These are phyloP conservation scores for Machaerirhynchus nigripectus DNA, from an alignment of 2,113 vertebrate species.

Conservation along the genomic window DNA sequence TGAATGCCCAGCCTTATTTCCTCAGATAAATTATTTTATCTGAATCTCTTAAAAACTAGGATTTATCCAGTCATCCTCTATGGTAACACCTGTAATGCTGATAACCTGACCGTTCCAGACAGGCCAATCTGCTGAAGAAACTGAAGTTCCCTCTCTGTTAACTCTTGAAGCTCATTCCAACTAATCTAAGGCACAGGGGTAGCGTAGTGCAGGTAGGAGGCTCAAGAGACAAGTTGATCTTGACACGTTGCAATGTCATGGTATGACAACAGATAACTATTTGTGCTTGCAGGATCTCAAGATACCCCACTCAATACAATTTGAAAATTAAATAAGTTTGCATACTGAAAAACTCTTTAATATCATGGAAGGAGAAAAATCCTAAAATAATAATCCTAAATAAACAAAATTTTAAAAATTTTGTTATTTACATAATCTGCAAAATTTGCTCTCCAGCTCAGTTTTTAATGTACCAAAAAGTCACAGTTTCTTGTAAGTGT, in stretches of 20 bases:
- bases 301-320: not conserved
- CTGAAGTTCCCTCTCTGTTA: not conserved
- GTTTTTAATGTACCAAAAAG: not conserved
- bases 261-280: not conserved
- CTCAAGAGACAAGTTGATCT: not conserved
- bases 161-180: not conserved
- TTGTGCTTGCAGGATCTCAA: not conserved
- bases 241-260: not conserved
- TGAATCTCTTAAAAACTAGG: not conserved
- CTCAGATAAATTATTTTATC: not conserved
- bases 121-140: not conserved
- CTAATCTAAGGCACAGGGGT: not conserved
- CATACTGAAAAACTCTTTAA: not conserved
- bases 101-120: not conserved
- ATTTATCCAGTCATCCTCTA: not conserved
- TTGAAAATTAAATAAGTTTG: not conserved
- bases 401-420: not conserved
- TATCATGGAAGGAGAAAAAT: not conserved
- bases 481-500: not conserved
- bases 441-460: not conserved
- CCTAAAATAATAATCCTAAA: too few relatives aligned
- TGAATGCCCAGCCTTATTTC: not conserved
- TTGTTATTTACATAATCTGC: not conserved
- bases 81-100: not conserved
- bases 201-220: not conserved